Conservation (phyloP, 1,140 invertebrate genomes). For the Brachionus koreanus region DNA sequence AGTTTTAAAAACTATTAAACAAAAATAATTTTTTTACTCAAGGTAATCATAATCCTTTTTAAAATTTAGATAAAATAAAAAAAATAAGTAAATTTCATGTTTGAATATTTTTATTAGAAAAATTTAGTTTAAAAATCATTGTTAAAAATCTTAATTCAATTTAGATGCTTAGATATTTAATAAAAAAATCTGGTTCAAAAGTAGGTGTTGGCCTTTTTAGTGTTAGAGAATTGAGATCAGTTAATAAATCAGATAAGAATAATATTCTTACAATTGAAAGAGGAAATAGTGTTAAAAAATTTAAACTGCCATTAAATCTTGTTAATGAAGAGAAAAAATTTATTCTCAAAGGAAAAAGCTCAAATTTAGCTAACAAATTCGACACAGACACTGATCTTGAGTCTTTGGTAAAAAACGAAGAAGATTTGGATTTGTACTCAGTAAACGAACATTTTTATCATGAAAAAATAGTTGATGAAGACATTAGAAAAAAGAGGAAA, state of each 20-base stretch:
- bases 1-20: slow-evolving; percentile 6
- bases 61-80: background rate
- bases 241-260: background rate
- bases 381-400: background rate
- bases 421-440: slow-evolving; percentile 22
- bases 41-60: slow-evolving; percentile 3
- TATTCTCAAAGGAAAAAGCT: slow-evolving; percentile 14
- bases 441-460: slow-evolving; percentile 13
- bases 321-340: slow-evolving; percentile 21
- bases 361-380: background rate
- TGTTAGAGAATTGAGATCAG: background rate
- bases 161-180: background rate
- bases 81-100: background rate
- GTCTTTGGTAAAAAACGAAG: background rate
- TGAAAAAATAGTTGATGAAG: background rate
- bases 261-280: background rate
- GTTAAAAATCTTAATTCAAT: background rate
- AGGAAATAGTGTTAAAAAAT: background rate
- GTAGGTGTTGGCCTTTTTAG: background rate
- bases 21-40: background rate
- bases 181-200: background rate
- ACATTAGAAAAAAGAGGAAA: background rate
- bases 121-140: background rate
- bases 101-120: background rate
- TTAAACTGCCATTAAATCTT: background rate